Base-by-base conservation (phyloP, 2,888 invertebrate genomes). In the Gastracanthus pulcherrimus region DNA sequence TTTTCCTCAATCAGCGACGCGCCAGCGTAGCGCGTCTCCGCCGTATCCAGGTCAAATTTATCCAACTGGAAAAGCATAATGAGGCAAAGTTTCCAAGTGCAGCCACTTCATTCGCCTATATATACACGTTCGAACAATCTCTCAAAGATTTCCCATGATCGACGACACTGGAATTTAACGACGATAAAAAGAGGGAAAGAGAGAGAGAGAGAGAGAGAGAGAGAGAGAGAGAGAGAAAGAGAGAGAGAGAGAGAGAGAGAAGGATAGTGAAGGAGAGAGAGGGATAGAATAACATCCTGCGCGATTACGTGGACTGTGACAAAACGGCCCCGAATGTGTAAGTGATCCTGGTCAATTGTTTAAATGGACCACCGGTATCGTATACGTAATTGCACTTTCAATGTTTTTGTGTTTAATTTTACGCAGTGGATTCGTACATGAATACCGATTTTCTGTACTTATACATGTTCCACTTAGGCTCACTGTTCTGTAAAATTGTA, bases 41-140 rank as follows among this genome's bases (percentile, higher is more conserved):
- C 11, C 19, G 36, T 64, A 82, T 82, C 48, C 79, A 26, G 79
- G 66, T 82, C 71, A 71, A 67, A 82, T 82, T 79, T 51, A 76
- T 67, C 41, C 66, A 51, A 60, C 60, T 71, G 34, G 75, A 82
- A 82, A 62, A 58, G 55, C 66, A 66, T 76, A 82, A 82, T 69
- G 76, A 82, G 70, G 58, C 58, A 64, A 66, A 78, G 70, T 77
- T 75, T 19, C 23, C 45, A 38, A 64, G 34, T 55, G 75, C 16
- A 16, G 60, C 60, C 60, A 71, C 70, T 75, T 48, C 11, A 36
- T 55, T 55, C 76, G 36, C n/a, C 11, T 48, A 29, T 29, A 7
- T 38, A 4, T 9, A 0, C 9, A 29, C 6, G 36, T 41, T 29
- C 62, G n/a, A 69, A 26, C 3, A 26, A 64, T 55, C 41, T 11